A percentile compares a stretch with the other conserved stretches of the same genome.
Evolutionary conservation across 2,113 vertebrate species (phyloP).

Genomic region (Tragelaphus strepsiceros): DNA sequence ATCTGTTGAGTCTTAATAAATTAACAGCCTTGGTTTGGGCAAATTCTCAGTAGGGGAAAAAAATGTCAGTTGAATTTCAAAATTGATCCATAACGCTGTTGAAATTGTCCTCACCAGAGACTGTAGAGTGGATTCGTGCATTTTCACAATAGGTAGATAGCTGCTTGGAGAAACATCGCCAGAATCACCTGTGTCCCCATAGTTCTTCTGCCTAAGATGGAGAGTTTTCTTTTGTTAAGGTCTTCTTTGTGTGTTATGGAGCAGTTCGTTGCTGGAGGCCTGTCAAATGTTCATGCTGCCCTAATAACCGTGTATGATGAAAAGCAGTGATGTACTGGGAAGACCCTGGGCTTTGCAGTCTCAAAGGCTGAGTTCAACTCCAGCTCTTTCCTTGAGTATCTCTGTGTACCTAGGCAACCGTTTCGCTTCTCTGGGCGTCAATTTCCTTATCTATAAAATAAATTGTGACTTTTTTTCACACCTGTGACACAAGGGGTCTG

Average conservation of each 20-base stretch:
- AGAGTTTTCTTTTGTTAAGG: neutral
- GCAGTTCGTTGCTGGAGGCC: neutral
- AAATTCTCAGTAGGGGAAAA: slow-evolving; percentile 50
- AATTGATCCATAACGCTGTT: slow-evolving; percentile 16
- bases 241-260: neutral
- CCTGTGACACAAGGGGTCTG: accelerated
- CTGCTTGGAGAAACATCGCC: neutral
- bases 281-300: neutral
- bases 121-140: neutral
- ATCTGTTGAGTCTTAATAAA: slow-evolving; percentile 66
- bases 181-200: accelerated
- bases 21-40: slow-evolving; percentile 4
- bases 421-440: neutral
- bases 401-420: neutral
- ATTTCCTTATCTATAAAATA: neutral
- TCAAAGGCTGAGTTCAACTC: neutral
- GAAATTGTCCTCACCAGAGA: slow-evolving; percentile 5
- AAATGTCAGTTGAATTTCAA: slow-evolving; percentile 54
- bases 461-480: neutral
- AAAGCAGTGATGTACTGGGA: neutral
- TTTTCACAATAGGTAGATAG: neutral
- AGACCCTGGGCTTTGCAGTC: neutral
- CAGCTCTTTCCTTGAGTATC: neutral
- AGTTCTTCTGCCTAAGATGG: neutral
- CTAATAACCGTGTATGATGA: neutral